Evolutionary conservation across 2,797 vertebrate species (phyloP).

Genomic region (Melanotaenia trifasciata): DNA sequence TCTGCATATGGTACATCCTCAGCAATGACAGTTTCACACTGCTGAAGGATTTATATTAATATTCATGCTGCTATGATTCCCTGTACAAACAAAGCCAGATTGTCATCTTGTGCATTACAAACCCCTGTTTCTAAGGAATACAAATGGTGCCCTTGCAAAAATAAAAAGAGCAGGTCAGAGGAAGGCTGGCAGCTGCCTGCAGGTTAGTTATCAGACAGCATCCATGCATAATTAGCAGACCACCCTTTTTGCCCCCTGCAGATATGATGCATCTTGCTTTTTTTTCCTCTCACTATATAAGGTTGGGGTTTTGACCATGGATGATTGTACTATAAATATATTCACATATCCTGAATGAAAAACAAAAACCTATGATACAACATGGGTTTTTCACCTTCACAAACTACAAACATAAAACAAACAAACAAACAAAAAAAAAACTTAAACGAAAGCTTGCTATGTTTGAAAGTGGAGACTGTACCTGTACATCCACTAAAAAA

Average conservation of each 20-base stretch:
- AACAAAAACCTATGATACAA: neutral
- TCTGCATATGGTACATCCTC: slow-evolving; percentile 49
- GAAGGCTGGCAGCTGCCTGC: slow-evolving; percentile 61
- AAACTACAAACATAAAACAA: neutral
- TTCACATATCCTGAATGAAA: neutral
- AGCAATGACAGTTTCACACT: slow-evolving; percentile 56
- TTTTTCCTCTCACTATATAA: neutral
- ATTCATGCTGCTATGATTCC: slow-evolving; percentile 70
- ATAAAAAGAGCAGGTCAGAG: slow-evolving; percentile 68
- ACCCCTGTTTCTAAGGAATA: slow-evolving; percentile 70
- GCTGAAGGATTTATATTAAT: slow-evolving; percentile 72
- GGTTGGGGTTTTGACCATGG: slow-evolving; percentile 16
- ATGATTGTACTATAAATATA: neutral
- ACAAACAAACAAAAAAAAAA: neutral
- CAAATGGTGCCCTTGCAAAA: slow-evolving; percentile 75
- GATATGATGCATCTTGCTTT: slow-evolving; percentile 31
- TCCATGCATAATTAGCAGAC: slow-evolving; percentile 62
- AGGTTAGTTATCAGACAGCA: slow-evolving; percentile 63
- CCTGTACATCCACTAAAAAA: neutral
- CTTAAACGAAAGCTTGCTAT: neutral
- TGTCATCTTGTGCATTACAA: slow-evolving; percentile 60
- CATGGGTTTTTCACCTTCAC: neutral
- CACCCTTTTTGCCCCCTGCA: slow-evolving; percentile 36
- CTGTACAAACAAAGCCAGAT: slow-evolving; percentile 71
- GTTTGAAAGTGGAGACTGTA: neutral